These are phyloP conservation scores for Acrossocheilus fasciatus DNA, from an alignment of 2,797 vertebrate genomes.

Conservation along the genomic window DNA sequence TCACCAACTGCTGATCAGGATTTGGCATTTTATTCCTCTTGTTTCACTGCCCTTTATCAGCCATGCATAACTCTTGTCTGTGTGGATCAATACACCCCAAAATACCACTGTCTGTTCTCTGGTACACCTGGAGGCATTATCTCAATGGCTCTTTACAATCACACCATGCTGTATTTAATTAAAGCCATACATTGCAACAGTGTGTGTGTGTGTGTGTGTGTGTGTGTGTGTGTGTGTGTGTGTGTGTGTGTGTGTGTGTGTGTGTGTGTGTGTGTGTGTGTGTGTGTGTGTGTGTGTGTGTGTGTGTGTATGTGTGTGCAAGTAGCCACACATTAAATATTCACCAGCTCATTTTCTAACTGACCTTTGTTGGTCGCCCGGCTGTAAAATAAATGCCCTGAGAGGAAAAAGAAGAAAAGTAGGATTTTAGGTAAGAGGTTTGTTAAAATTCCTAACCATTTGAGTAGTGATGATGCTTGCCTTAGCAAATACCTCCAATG, in stretches of 20 bases:
- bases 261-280: no score
- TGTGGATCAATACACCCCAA: conserved; percentile 40
- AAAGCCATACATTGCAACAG: conserved; percentile 59
- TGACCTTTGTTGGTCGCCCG: conserved; percentile 66
- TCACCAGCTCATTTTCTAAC: conserved; percentile 65
- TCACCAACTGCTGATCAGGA: conserved; percentile 7
- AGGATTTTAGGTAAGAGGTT: background rate
- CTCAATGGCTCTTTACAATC: conserved; percentile 41
- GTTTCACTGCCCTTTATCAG: conserved; percentile 7
- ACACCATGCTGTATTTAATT: conserved; percentile 56
- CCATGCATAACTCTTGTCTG: conserved; percentile 30
- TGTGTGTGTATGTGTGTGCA: conserved; percentile 16
- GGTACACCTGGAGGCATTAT: conserved; percentile 34
- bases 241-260: no score
- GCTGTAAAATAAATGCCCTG: background rate
- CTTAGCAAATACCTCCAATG: conserved; percentile 60
- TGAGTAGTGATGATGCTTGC: background rate
- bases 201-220: background rate
- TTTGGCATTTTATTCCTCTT: background rate
- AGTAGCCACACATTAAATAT: conserved; percentile 72
- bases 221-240: background rate
- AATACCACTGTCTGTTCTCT: conserved; percentile 30
- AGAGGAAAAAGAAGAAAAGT: background rate
- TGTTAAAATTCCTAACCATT: background rate
- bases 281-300: no score